A percentile compares a stretch with the other conserved stretches of the same genome.
These are phyloP conservation scores for Apodemia mormo DNA, from an alignment of 2,888 invertebrate species.

Conservation along the genomic window DNA sequence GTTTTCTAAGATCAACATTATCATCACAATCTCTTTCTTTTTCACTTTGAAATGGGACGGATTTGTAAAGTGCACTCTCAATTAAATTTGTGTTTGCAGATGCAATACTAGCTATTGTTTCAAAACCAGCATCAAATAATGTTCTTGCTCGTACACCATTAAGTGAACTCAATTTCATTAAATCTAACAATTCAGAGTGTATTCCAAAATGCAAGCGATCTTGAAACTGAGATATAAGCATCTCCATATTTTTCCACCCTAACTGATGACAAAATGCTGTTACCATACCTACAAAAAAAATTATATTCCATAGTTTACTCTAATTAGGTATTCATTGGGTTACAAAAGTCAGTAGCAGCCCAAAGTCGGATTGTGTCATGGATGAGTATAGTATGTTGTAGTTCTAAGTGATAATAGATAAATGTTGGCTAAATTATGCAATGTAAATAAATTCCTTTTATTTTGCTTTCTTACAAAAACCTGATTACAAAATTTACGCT, in stretches of 20 bases:
- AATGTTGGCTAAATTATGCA: too few species aligned
- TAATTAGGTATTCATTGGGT: too few species aligned
- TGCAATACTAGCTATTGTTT: constrained; percentile 89
- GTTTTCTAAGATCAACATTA: constrained; percentile 82
- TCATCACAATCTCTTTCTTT: constrained; percentile 88
- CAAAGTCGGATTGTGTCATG: too few species aligned
- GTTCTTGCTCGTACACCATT: constrained; percentile 93
- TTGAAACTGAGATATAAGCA: constrained; percentile 95
- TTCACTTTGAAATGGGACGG: constrained; percentile 92
- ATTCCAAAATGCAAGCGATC: constrained; percentile 96
- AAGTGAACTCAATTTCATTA: constrained; percentile 91
- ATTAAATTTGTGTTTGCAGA: constrained; percentile 85
- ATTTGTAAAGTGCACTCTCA: constrained; percentile 88
- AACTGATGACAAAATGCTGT: constrained; percentile 96
- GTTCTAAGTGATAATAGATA: too few species aligned
- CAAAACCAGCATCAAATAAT: constrained; percentile 90
- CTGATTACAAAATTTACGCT: too few species aligned
- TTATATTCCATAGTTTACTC: too few species aligned
- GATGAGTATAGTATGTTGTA: too few species aligned
- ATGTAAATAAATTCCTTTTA: too few species aligned
- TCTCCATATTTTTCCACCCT: constrained; percentile 95
- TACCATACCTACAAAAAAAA: constrained; percentile 89
- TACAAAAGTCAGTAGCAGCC: too few species aligned
- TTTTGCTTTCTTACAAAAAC: too few species aligned
- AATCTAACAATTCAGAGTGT: constrained; percentile 93